Evolutionary conservation across 1,140 invertebrate species (phyloP).

Genomic region (Dendroctonus valens): DNA sequence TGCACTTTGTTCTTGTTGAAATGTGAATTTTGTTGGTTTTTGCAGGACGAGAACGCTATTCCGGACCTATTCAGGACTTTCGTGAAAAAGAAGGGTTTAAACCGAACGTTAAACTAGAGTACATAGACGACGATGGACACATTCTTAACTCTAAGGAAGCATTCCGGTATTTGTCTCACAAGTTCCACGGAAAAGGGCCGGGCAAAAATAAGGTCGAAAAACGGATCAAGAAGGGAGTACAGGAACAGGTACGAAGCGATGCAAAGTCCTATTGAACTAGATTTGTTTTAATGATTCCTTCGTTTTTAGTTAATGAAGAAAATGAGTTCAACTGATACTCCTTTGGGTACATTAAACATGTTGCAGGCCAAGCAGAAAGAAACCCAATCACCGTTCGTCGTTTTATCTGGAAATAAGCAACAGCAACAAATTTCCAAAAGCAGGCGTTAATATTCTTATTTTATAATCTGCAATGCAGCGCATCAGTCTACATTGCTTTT

Average conservation of each 20-base stretch:
- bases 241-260: constrained; percentile 69
- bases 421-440: constrained; percentile 49
- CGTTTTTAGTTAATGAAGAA: constrained; percentile 85
- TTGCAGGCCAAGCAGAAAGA: constrained; percentile 96
- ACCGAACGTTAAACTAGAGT: constrained; percentile 95
- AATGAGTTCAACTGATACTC: constrained; percentile 98
- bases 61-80: constrained; percentile 88
- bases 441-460: constrained; percentile 34
- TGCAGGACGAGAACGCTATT: constrained; percentile 66
- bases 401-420: constrained; percentile 87
- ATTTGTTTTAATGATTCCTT: constrained; percentile 1
- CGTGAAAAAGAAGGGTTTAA: constrained; percentile 92
- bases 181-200: constrained; percentile 99
- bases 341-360: constrained; percentile 89
- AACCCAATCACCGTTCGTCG: constrained; percentile 91
- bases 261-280: not conserved
- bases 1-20: not conserved
- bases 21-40: not conserved
- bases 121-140: constrained; percentile 94
- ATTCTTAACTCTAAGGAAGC: constrained; percentile 94
- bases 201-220: constrained; percentile 99
- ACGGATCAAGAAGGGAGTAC: constrained; percentile 90
- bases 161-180: constrained; percentile 91
- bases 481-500: too few relatives aligned
- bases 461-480: too few relatives aligned